Conservation (phyloP, 2,113 vertebrate genomes). For the Helogale parvula region DNA sequence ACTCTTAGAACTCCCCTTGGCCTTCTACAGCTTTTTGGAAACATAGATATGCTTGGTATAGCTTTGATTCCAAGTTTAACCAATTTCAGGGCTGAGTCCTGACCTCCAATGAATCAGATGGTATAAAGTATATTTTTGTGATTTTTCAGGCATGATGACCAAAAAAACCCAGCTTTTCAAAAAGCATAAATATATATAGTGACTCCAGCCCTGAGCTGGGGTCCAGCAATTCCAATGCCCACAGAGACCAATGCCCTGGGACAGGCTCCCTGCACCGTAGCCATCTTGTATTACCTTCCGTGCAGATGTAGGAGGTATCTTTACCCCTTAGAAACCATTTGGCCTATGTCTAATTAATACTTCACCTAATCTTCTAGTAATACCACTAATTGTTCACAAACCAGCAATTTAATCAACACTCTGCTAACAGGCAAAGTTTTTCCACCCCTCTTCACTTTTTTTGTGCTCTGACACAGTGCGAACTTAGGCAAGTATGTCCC, state of each 20-base stretch:
- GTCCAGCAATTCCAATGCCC: no score
- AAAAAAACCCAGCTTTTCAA: neutral
- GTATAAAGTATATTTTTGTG: neutral
- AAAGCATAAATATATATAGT: neutral
- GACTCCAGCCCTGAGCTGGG: neutral
- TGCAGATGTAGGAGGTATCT: constrained; percentile 32
- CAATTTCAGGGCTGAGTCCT: neutral
- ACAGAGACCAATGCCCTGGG: accelerated
- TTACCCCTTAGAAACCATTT: constrained; percentile 68
- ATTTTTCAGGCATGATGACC: neutral
- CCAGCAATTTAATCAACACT: constrained; percentile 85
- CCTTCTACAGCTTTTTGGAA: neutral
- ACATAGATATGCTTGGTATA: neutral
- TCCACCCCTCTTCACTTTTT: constrained; percentile 51
- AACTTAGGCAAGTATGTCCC: constrained; percentile 82
- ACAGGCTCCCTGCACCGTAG: neutral
- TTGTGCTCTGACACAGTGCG: constrained; percentile 79
- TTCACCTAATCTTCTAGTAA: constrained; percentile 84
- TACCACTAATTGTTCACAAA: constrained; percentile 85
- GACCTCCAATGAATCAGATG: neutral
- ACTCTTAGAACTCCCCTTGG: neutral
- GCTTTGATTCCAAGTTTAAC: neutral
- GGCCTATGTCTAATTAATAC: constrained; percentile 85
- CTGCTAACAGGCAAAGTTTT: constrained; percentile 77
- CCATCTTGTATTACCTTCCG: neutral